Base-by-base conservation (phyloP, 2,113 vertebrate genomes). In the Uria lomvia region DNA sequence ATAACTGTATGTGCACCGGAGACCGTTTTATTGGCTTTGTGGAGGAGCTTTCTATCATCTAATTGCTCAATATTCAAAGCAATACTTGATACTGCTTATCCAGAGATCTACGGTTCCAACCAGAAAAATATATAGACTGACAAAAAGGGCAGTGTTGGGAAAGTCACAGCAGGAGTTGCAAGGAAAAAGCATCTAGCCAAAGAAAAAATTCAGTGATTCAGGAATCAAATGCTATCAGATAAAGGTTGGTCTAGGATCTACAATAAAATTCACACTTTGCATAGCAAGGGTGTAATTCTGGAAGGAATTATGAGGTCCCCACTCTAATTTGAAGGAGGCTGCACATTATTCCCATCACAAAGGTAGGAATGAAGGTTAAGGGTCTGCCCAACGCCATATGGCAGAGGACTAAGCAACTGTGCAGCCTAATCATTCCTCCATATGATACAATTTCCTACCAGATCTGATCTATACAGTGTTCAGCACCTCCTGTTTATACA, bases 21-120 rank as follows among this genome's bases (percentile, higher is more conserved):
- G 90, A 94, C 65, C n/a, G 8, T 72, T 93, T 90, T 67, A 85
- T 30, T 92, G 79, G 94, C 75, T 89, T 92, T 30, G 13, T 75
- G 43, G 67, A 90, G 16, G n/a, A 79, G 53, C 2, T 83, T 88
- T 94, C 71, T 93, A 62, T 93, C 62, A 91, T 91, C 53, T 56
- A 87, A 86, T 97, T 96, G 94, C 96, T 97, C 89, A 96, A 91
- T 83, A 94, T 90, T 82, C 56, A 59, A 94, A 92, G 70, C 66
- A 93, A 70, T 80, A 72, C 58, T 95, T 55, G 73, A 76, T 91
- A 73, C 36, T 86, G 77, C 67, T 90, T 91, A 80, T 73, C 30
- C 87, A 79, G 71, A 88, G 43, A 87, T 65, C 66, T 86, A 38
- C 6, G 0, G 62, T 72, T 94, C 77, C 88, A 97, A 71, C n/a